Percentiles rank a stretch among this genome's conserved stretches.
Evolutionary conservation across 2,113 vertebrate species (phyloP).

Genomic region (Laterallus jamaicensis): DNA sequence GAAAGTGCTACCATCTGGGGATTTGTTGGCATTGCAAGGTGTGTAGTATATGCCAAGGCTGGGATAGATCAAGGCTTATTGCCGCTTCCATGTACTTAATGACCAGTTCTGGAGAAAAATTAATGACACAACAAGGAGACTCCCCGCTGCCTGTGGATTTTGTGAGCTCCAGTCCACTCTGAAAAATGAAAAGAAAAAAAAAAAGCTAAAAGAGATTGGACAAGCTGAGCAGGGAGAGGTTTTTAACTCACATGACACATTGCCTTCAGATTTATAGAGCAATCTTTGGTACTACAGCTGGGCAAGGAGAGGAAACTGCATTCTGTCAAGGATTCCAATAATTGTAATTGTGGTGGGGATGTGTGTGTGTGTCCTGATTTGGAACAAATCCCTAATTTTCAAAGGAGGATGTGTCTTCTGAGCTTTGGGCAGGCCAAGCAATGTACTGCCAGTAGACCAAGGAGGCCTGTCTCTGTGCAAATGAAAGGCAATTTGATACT

Average conservation of each 20-base stretch:
- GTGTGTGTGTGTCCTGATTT: rapidly evolving
- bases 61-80: background rate
- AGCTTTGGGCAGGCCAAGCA: background rate
- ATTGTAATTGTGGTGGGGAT: background rate
- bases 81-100: background rate
- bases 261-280: background rate
- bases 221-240: background rate
- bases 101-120: background rate
- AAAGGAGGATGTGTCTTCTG: background rate
- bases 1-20: background rate
- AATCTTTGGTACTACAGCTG: background rate
- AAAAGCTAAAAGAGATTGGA: background rate
- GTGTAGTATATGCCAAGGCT: background rate
- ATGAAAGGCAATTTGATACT: background rate
- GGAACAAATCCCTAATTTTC: background rate
- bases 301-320: background rate
- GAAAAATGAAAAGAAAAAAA: background rate
- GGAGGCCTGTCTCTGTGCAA: background rate
- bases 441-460: background rate
- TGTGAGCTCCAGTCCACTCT: background rate
- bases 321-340: background rate
- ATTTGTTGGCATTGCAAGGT: background rate
- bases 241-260: background rate
- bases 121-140: background rate
- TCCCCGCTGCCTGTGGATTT: background rate